Evolutionary conservation across 37 sponge, comb jelly and placozoan species (phyloP).

Genomic region (Halichondria panicea): DNA sequence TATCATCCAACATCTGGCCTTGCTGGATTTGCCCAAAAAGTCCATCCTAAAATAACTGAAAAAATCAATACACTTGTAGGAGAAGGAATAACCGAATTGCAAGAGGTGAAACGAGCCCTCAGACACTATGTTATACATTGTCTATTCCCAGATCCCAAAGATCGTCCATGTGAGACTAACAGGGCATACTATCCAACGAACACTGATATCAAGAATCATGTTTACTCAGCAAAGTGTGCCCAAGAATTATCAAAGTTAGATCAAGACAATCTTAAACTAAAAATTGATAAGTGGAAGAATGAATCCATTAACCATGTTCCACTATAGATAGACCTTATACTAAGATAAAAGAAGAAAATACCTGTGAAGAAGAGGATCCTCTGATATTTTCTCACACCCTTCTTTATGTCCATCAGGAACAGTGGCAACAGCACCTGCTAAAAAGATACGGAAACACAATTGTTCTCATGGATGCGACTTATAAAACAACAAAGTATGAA

Average conservation of each 20-base stretch:
- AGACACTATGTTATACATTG: background rate
- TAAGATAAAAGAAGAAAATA: background rate
- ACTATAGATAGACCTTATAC: background rate
- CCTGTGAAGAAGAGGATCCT: background rate
- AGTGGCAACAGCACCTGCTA: slow-evolving; percentile 33
- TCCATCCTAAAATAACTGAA: slow-evolving; percentile 17
- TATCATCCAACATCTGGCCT: slow-evolving; percentile 6
- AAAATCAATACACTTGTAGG: slow-evolving; percentile 33
- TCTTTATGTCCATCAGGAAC: slow-evolving; percentile 26
- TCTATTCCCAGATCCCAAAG: background rate
- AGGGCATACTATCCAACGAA: slow-evolving; percentile 38
- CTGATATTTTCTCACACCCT: slow-evolving; percentile 2
- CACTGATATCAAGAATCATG: slow-evolving; percentile 13
- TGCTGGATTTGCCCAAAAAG: slow-evolving; percentile 24
- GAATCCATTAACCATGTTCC: no score
- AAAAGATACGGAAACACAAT: slow-evolving; percentile 15
- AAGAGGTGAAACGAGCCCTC: slow-evolving; percentile 29
- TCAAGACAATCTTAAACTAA: slow-evolving; percentile 22
- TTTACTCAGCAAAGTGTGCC: slow-evolving; percentile 20
- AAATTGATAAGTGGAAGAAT: slow-evolving; percentile 26
- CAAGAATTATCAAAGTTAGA: slow-evolving; percentile 18
- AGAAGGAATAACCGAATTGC: slow-evolving; percentile 21
- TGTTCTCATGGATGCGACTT: slow-evolving; percentile 27
- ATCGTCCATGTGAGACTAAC: background rate
- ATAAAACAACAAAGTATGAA: slow-evolving; percentile 24